Evolutionary conservation across 1,140 invertebrate species (phyloP).

Genomic region (Neodiprion lecontei): DNA sequence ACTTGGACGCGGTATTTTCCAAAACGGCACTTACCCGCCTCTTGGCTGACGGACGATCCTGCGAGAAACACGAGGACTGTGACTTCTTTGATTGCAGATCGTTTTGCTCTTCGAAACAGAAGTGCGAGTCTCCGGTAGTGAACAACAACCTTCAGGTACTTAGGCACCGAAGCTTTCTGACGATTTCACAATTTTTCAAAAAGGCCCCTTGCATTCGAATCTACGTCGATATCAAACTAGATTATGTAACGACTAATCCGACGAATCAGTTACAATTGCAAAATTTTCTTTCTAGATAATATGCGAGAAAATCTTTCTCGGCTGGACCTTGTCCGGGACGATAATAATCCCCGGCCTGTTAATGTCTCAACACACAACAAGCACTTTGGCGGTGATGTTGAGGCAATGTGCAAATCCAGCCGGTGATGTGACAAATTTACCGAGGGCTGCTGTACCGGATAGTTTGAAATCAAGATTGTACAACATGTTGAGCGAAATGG

Average conservation of each 20-base stretch:
- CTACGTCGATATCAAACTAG: not conserved
- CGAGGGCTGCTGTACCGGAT: conserved; percentile 54
- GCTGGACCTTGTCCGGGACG: conserved; percentile 66
- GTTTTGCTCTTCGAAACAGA: conserved; percentile 58
- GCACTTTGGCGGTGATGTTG: conserved; percentile 61
- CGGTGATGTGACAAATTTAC: conserved; percentile 48
- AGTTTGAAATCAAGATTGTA: conserved; percentile 59
- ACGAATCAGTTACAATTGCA: not conserved
- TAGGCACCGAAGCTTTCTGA: not conserved
- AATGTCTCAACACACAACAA: conserved; percentile 65
- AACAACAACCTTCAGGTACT: conserved; percentile 71
- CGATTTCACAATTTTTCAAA: too few species aligned
- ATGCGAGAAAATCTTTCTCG: conserved; percentile 70
- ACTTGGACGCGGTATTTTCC: conserved; percentile 66
- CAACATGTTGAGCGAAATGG: conserved; percentile 61
- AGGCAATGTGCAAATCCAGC: conserved; percentile 66
- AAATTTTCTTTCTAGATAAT: conserved; percentile 58
- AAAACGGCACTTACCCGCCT: conserved; percentile 56
- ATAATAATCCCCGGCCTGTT: conserved; percentile 68
- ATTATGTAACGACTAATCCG: not conserved
- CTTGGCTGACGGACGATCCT: conserved; percentile 55
- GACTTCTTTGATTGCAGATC: conserved; percentile 72
- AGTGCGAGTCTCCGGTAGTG: conserved; percentile 62
- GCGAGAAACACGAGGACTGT: conserved; percentile 67
- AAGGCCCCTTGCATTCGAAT: too few species aligned